Evolutionary conservation across 2,113 vertebrate genomes (phyloP), one percentile per base, ranked within the genome.

Genomic region (Neopipo cinnamomea): DNA sequence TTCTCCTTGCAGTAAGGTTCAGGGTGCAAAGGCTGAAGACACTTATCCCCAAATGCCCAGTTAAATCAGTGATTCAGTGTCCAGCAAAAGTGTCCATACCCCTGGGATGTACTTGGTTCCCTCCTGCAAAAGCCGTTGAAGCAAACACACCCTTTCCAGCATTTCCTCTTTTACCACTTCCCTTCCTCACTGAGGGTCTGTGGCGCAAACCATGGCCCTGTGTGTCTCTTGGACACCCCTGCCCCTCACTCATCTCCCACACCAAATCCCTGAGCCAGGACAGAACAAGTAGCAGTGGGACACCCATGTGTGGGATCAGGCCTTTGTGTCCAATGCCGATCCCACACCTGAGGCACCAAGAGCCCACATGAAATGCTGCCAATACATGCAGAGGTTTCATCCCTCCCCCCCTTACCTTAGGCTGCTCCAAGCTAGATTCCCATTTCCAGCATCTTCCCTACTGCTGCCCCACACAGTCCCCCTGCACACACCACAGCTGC

Each of bases 381-480:
- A 21, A 35, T 7, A 5, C 0, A 0, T 0, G 0, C 49, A 46
- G 30, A n/a, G 25, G 20, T 27, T 53, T 62, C n/a, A 46, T 16
- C 87, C 28, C 41, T 56, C 41, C 46, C 14, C 24, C 30, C 19
- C 71, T 83, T 53, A 83, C 58, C 90, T 90, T 58, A 0, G 1
- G 42, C 33, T 9, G 68, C 63, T 80, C 16, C 39, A 6, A 23
- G 33, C 23, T 10, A 12, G 21, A 44, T 31, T 61, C 78, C 30
- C 25, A 16, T 37, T 89, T 58, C 24, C 12, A 52, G 50, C 37
- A 86, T 65, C 33, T 59, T 63, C 50, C 89, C 79, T 68, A 23
- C 13, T 0, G 0, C 49, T 1, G 2, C 61, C 61, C 82, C 10
- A 8, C 0, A 0, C 0, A 1, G 47, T 49, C 74, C 50, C 33